Base-by-base conservation (phyloP, 2,888 invertebrate species). In the Pandemis cinnamomeana region DNA sequence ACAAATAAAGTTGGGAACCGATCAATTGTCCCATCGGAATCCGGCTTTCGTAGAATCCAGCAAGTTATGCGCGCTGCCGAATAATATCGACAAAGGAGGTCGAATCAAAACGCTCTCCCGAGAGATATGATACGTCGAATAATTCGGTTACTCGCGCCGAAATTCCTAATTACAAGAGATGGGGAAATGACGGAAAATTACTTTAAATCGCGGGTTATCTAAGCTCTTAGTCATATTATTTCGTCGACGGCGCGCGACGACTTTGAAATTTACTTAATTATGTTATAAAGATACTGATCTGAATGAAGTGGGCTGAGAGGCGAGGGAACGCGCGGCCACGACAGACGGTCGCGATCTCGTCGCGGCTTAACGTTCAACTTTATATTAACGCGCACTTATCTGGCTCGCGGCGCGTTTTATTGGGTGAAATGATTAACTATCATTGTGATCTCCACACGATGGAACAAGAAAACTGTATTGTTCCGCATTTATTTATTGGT, bases 251-350 rank as follows among this genome's bases (percentile, higher is more conserved):
- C 82, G 83, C 85, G 83, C 83, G 86, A 87, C 82, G 86, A 87
- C 86, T 89, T 88, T 79, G 84, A 90, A 90, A 91, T 90, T 90
- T 86, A 87, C 87, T 90, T 90, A 91, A 91, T 90, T 89, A 88
- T 87, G 84, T 88, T 89, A 86, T 87, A 87, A 90, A 89, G 89
- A 90, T 89, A 89, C 85, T 81, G 84, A 91, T 90, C 87, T 83
- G 82, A 86, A 86, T 84, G 85, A 89, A 89, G 84, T 86, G 85
- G 83, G 81, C 76, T 79, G 72, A 75, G 81, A 80, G 77, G 77
- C 78, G 78, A 79, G 78, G 78, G 74, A 80, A 77, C 79, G 75
- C 78, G 78, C 79, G 77, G 82, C 85, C 66, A 84, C 84, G 80
- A 81, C 81, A 81, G 82, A 81, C 84, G 83, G 83, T 84, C 81